Base-by-base conservation (phyloP, 2,113 vertebrate genomes). In the Solea solea region DNA sequence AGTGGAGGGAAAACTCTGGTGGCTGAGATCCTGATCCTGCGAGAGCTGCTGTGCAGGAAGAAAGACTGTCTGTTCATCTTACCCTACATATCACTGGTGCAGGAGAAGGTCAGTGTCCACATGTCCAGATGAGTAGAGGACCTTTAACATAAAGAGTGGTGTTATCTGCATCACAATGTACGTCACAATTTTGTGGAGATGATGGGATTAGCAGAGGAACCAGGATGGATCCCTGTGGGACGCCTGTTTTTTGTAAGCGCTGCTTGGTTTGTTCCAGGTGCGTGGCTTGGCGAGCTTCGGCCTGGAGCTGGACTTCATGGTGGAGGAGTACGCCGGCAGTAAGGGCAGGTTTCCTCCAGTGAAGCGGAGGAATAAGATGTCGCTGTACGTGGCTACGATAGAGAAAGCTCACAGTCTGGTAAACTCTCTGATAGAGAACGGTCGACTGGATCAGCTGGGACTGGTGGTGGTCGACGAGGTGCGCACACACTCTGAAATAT, bases 1-100 rank as follows among this genome's bases (percentile, higher is more conserved):
- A 94, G 97, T 58, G 98, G 98, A 78, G 98, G 98, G 12, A 99
- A 99, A 90, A 99, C 98, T 0, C 94, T 99, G 1, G 97, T 99
- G 10, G 97, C 97, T 13, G 98, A 99, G 90, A 95, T 99, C 86
- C 93, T 99, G 53, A 95, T 98, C 81, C 94, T 98, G 6, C 93
- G 95, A 51, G 97, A 99, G 87, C 83, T 99, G 9, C 94, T 99
- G 63, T 98, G 97, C 88, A 92, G 94, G 59, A 95, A 89, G 87
- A 97, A 93, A 12, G 95, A 98, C 88, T 96, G 95, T 57, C 90
- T 99, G 50, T 94, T 99, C 90, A 94, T 99, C 80, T 69, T 99
- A 11, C 98, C 98, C 0, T 99, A 98, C 64, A 93, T 98, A 51
- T 96, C 97, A 0, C 94, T 99, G 88, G 98, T 99, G 44, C 97